Conservation (phyloP, 1,140 invertebrate species). For the Drosophila repletoides region DNA sequence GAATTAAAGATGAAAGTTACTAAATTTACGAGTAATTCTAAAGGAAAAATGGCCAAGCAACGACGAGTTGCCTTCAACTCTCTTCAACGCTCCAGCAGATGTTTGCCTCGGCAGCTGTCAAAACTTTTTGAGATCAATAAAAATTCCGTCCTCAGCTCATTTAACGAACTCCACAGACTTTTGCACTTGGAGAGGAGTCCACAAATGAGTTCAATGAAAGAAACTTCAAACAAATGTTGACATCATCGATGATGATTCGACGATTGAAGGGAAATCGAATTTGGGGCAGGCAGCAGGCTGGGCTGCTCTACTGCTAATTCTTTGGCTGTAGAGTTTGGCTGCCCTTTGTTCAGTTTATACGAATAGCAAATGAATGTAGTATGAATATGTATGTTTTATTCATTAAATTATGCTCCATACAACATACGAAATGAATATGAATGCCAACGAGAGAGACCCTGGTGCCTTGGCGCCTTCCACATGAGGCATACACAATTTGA, state of each 20-base stretch:
- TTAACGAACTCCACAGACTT: constrained; percentile 28
- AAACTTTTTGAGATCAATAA: not conserved
- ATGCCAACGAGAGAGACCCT: constrained; percentile 1
- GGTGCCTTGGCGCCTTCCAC: constrained; percentile 22
- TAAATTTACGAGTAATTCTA: not conserved
- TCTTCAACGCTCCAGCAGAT: not conserved
- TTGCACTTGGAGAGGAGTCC: not conserved
- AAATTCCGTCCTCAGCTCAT: not conserved
- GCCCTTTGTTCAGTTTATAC: not conserved
- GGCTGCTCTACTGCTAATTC: not conserved
- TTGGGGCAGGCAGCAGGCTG: constrained; percentile 36
- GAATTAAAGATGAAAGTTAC: constrained; percentile 29
- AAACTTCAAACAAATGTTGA: constrained; percentile 21
- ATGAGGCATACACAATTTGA: constrained; percentile 23
- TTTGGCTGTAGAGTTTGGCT: not conserved
- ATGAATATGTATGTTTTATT: too few relatives aligned
- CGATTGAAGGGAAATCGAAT: constrained; percentile 35
- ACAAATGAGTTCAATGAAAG: constrained; percentile 29
- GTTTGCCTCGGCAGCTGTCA: not conserved
- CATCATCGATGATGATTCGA: constrained; percentile 30
- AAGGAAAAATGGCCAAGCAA: too few relatives aligned
- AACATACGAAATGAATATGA: too few relatives aligned
- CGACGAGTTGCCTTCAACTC: not conserved
- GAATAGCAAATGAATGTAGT: not conserved
- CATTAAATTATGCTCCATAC: constrained; percentile 7